Percentiles rank a stretch among this genome's conserved stretches.
Conservation (phyloP, 2,797 vertebrate genomes). For the Tauraco hartlaubi region DNA sequence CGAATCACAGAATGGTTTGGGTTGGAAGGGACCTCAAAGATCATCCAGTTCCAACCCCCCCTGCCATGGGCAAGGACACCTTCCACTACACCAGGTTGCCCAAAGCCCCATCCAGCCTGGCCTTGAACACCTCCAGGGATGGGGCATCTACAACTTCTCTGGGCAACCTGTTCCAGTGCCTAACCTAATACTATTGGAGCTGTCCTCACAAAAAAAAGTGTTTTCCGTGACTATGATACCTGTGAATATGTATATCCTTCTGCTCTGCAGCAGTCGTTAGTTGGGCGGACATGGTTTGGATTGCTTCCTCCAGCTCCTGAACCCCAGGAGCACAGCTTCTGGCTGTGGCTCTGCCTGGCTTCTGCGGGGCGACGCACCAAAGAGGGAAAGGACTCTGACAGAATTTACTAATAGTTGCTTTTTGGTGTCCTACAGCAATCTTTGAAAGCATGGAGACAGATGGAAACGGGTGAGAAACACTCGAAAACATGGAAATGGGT, state of each 20-base stretch:
- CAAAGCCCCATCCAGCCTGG: too few relatives aligned
- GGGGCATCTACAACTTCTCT: too few relatives aligned
- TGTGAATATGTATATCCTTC: not conserved
- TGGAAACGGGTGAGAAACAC: not conserved
- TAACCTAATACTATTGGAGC: not conserved
- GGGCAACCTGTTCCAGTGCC: too few relatives aligned
- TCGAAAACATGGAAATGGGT: rapidly evolving
- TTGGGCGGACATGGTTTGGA: not conserved
- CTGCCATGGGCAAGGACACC: too few relatives aligned
- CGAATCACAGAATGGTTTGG: too few relatives aligned
- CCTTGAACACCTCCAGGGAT: too few relatives aligned
- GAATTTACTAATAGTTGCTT: not conserved
- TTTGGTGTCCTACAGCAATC: not conserved
- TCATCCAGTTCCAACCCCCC: too few relatives aligned
- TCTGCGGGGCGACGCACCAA: rapidly evolving
- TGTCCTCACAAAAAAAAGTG: not conserved
- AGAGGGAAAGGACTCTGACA: not conserved
- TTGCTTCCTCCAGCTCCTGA: not conserved
- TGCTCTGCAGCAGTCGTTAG: rapidly evolving
- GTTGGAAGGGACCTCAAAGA: too few relatives aligned
- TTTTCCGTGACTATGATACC: rapidly evolving
- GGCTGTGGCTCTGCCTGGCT: not conserved
- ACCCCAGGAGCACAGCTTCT: not conserved
- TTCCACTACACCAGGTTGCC: too few relatives aligned
- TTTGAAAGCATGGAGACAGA: not conserved